Conservation (phyloP, 2,797 vertebrate species). For the Lithobates sylvaticus region DNA sequence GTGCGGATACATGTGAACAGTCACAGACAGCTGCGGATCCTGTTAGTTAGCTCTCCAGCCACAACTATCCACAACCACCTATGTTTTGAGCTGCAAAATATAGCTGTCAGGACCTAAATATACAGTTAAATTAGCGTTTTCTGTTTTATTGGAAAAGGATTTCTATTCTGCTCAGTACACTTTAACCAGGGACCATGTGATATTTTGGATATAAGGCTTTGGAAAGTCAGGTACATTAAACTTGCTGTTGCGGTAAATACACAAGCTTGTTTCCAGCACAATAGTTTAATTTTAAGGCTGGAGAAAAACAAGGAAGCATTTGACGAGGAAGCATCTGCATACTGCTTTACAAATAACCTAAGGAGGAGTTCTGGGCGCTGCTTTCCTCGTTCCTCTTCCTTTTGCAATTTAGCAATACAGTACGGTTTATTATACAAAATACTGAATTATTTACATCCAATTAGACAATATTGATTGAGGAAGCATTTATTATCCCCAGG, state of each 20-base stretch:
- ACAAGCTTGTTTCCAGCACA: conserved; percentile 18
- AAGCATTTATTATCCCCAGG: conserved; percentile 39
- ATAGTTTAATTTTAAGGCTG: conserved; percentile 12
- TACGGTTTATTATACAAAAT: conserved; percentile 48
- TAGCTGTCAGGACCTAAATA: too few species aligned
- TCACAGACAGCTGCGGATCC: too few species aligned
- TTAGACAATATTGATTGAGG: conserved; percentile 58
- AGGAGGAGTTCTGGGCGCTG: conserved; percentile 22
- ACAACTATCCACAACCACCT: too few species aligned
- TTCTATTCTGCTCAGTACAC: too few species aligned
- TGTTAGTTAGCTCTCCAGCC: too few species aligned
- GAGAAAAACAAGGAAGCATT: conserved; percentile 51
- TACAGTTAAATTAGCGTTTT: too few species aligned
- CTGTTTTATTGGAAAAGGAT: too few species aligned
- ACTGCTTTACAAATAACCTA: conserved; percentile 43
- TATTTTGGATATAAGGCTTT: too few species aligned
- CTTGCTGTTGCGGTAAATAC: conserved; percentile 10
- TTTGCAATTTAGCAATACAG: background rate
- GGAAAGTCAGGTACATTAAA: too few species aligned
- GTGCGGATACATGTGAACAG: too few species aligned
- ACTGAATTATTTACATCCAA: conserved; percentile 39
- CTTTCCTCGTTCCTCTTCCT: conserved; percentile 48
- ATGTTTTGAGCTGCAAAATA: too few species aligned
- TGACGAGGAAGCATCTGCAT: conserved; percentile 59
- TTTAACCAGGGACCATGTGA: too few species aligned